Base-by-base conservation (phyloP, 2,888 invertebrate species). In the Tortrix viridana region DNA sequence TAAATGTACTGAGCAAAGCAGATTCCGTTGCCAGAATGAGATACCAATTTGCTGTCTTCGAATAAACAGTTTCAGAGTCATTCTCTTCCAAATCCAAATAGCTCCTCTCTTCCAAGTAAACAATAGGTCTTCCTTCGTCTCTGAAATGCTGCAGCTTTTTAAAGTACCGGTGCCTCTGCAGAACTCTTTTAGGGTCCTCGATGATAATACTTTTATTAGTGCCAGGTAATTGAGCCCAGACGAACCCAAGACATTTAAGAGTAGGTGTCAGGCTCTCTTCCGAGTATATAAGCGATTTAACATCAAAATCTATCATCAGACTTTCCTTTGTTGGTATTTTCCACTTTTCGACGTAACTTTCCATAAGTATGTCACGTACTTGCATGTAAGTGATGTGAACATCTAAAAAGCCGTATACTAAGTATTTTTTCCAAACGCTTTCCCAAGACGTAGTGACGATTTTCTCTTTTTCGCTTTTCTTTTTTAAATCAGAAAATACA, bases 121-220 rank as follows among this genome's bases (percentile, higher is more conserved):
- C 50, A 1, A 62, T 56, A 1, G 43, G 3, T 50, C 38, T 55
- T 3, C 32, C 46, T 19, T 55, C 37, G 1, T 37, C 12, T 50
- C 61, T 56, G 23, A 56, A 62, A n/a, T 62, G 37, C 20, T 23
- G n/a, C 14, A 62, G 14, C 7, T 49, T 49, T 16, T 50, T 56
- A 6, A 56, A 62, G 18, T 56, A 62, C 18, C 19, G 37, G 2
- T 50, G 37, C 22, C 61, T 62, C 1, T 62, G 56, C 3, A 23
- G 7, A n/a, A 56, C 38, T 46, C 56, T 56, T 38, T 56, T 44
- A 0, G 61, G 61, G 22, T 56, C 49, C 20, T 62, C 61, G n/a
- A 9, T 46, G 2, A 62, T 18, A n/a, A 62, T 38, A 14, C n/a
- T 12, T 16, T 56, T 49, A 6, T 56, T 46, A 1, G 56, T 50